Base-by-base conservation (phyloP, 2,888 invertebrate species). In the Dicyrtomina minuta region DNA sequence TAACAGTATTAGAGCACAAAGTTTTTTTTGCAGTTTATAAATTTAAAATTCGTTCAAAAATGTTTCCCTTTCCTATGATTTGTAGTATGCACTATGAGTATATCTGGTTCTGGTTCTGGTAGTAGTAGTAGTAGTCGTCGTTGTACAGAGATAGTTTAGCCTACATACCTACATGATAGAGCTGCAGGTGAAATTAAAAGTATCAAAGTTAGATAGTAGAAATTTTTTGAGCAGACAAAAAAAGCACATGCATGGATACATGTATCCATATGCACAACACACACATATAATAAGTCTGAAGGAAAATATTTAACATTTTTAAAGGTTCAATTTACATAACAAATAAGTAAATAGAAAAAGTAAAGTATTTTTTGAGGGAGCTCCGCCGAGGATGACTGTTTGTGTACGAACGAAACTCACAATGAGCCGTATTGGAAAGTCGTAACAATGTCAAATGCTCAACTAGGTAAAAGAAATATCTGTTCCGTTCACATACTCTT, bases 221-320 rank as follows among this genome's bases (percentile, higher is more conserved):
- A 33, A 33, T 33, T 33, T 33, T 33, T 3, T 33, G 33, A 33
- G 33, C 33, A 8, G 33, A 33, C 33, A 33, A 33, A 33, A 33
- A 33, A 33, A 5, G 33, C 4, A 33, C 33, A 33, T n/a, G n/a
- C n/a, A n/a, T n/a, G n/a, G n/a, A n/a, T n/a, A n/a, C n/a, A n/a
- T 44, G 2, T 44, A n/a, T 44, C 2, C 5, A 1, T 5, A 44
- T 44, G 13, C 44, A 44, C n/a, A n/a, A 1, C n/a, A 5, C 44
- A 5, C 2, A n/a, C 13, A n/a, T 44, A 2, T n/a, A 49, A 49
- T 10, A 17, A 17, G 17, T 49, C 1, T 26, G 22, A 17, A 13
- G 58, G 65, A 65, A 65, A 65, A 55, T 55, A 65, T 65, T 65
- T 65, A 65, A 55, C 55, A 55, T 65, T 65, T 65, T 55, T 51